Percentiles rank a stretch among this genome's conserved stretches.
These are phyloP conservation scores for Bubo bubo DNA, from an alignment of 2,113 vertebrate species.

Conservation along the genomic window DNA sequence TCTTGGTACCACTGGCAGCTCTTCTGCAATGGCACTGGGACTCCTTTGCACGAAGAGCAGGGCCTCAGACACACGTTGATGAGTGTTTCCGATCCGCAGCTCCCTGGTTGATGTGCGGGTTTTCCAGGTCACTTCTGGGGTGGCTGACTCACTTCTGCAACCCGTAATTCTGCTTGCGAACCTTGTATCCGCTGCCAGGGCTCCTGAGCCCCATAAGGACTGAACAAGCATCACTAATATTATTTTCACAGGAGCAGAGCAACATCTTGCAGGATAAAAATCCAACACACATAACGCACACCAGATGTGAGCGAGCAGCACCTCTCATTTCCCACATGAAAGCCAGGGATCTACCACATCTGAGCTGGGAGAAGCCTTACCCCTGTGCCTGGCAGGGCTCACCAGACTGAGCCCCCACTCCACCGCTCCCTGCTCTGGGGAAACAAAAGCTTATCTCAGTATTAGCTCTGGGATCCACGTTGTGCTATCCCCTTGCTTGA, in stretches of 20 bases:
- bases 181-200: accelerated
- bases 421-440: accelerated
- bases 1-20: not conserved
- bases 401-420: not conserved
- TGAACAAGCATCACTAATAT: not conserved
- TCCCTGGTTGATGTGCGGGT: not conserved
- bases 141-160: not conserved
- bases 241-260: not conserved
- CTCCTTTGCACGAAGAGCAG: not conserved
- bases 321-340: not conserved
- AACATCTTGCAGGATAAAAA: not conserved
- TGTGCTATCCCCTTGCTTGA: not conserved
- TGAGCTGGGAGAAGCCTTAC: not conserved
- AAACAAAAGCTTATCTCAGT: not conserved
- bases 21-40: accelerated
- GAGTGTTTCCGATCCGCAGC: not conserved
- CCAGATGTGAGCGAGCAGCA: not conserved
- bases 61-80: not conserved
- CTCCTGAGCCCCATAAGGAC: not conserved
- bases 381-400: not conserved
- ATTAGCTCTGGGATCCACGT: accelerated
- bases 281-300: not conserved
- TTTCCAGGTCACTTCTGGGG: not conserved
- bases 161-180: not conserved
- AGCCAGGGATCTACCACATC: not conserved